Percentiles rank a stretch among this genome's conserved stretches.
These are phyloP conservation scores for Drosophila niveifrons DNA, from an alignment of 2,888 invertebrate genomes.

Conservation along the genomic window DNA sequence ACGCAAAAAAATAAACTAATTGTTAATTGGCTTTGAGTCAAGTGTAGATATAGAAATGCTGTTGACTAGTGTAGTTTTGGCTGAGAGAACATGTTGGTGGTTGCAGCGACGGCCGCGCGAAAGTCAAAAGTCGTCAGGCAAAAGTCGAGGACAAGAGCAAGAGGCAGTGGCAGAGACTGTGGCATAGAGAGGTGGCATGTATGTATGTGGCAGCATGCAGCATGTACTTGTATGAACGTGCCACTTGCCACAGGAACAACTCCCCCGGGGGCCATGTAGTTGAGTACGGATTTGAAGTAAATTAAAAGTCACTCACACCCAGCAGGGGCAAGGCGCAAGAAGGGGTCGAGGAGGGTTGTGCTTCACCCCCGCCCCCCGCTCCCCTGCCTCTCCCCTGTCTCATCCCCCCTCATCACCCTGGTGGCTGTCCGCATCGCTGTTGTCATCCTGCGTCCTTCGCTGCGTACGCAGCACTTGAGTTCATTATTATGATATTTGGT, in stretches of 20 bases:
- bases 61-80: constrained; percentile 39
- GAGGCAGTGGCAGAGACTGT: not conserved
- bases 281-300: constrained; percentile 84
- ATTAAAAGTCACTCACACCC: constrained; percentile 85
- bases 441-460: not conserved
- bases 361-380: not conserved
- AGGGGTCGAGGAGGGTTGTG: constrained; percentile 31
- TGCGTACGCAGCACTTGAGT: constrained; percentile 56
- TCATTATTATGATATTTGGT: constrained; percentile 82
- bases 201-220: constrained; percentile 4
- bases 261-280: constrained; percentile 76
- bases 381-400: not conserved
- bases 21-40: not conserved
- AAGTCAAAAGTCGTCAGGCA: constrained; percentile 64
- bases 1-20: not conserved
- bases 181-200: constrained; percentile 12
- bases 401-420: not conserved
- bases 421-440: not conserved
- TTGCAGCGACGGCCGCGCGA: constrained; percentile 28
- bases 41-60: not conserved
- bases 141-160: constrained; percentile 40
- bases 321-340: not conserved
- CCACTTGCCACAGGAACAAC: constrained; percentile 75
- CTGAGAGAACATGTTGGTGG: constrained; percentile 42
- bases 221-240: constrained; percentile 56